A percentile compares a stretch with the other conserved stretches of the same genome.
Evolutionary conservation across 2,888 invertebrate species (phyloP).

Genomic region (Leptinotarsa peninsularis): DNA sequence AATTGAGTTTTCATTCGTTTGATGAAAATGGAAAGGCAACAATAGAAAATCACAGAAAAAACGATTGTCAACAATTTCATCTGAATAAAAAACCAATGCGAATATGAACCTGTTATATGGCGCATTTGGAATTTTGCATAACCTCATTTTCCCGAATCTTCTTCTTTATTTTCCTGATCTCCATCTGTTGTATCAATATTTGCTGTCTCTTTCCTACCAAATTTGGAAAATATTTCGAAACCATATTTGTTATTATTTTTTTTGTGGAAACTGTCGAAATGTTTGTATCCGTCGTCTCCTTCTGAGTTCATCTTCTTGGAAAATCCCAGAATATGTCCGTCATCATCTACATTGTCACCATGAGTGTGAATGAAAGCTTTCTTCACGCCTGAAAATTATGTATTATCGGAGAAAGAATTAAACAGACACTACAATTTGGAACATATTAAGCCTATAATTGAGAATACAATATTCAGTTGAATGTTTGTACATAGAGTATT

Average conservation of each 20-base stretch:
- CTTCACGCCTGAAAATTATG: conserved; percentile 61
- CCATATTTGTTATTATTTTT: conserved; percentile 80
- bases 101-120: too few relatives aligned
- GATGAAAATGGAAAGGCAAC: too few relatives aligned
- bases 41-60: too few relatives aligned
- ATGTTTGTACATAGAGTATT: too few relatives aligned
- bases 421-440: neutral
- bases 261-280: conserved; percentile 79
- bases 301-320: conserved; percentile 74
- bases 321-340: conserved; percentile 73
- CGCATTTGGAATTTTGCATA: neutral
- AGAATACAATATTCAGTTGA: too few relatives aligned
- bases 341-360: conserved; percentile 69
- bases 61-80: too few relatives aligned
- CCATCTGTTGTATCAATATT: conserved; percentile 63
- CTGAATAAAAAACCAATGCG: too few relatives aligned
- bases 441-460: too few relatives aligned
- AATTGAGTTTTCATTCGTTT: too few relatives aligned
- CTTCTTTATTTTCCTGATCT: neutral
- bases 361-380: conserved; percentile 72
- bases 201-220: conserved; percentile 67
- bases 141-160: neutral
- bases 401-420: neutral
- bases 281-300: conserved; percentile 79
- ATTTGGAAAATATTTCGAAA: conserved; percentile 76